Evolutionary conservation across 2,888 invertebrate species (phyloP), one percentile per base, ranked within the genome.

Genomic region (Polylopha cassiicola): DNA sequence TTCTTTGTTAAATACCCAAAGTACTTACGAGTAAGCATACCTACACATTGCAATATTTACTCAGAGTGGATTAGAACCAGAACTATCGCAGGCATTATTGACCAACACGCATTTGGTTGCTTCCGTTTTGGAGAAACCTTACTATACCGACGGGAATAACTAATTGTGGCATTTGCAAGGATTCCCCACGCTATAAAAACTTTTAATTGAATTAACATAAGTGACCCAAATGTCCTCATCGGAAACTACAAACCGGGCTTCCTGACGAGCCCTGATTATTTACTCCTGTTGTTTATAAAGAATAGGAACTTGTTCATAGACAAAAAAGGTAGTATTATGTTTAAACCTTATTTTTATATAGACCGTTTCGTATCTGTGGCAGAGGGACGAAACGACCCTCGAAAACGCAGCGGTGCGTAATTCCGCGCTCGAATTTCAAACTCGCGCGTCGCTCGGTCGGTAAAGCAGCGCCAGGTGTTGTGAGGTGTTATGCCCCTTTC

Each of bases 401-500:
- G 50, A 54, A 61, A 61, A 67, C 41, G 50, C 71, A 77, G 52
- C 61, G 61, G 72, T 58, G 75, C 78, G 81, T 70, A 75, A 78
- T 76, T 84, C 82, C 82, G 68, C 53, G 56, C 51, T 58, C 66
- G 53, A 67, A 63, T 70, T 72, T 69, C 65, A 64, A 70, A 65
- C 55, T 48, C 55, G 58, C 63, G 63, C 65, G 56, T 24, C 3
- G 28, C 23, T 21, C 24, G 34, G 65, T 70, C 69, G 70, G 59
- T 59, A 69, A 65, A 66, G 53, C 69, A 66, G 70, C 52, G 43
- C 60, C 79, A 77, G 78, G 78, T 78, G 73, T 64, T 58, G 54
- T 57, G 49, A 61, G 60, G 58, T 60, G 55, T 55, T 41, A 41
- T 63, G 51, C 60, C 57, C 58, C 64, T 57, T 57, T 77, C 76